Conservation (phyloP, 2,888 invertebrate species). For the Dermolepida albohirtum region DNA sequence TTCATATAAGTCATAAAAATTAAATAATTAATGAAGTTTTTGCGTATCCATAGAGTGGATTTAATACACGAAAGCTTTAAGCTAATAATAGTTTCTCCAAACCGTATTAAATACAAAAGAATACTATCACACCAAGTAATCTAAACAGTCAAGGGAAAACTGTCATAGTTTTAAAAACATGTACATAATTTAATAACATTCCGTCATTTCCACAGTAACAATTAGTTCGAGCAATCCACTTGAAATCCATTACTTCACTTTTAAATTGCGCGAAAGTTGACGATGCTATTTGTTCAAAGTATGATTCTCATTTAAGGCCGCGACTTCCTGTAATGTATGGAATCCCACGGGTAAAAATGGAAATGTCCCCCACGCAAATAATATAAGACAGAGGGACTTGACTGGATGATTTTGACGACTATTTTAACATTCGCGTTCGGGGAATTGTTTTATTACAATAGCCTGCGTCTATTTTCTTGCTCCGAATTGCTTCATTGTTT, state of each 20-base stretch:
- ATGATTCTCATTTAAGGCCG: neutral
- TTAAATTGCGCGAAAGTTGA: slow-evolving; percentile 12
- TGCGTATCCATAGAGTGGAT: too few species aligned
- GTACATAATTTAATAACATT: slow-evolving; percentile 1
- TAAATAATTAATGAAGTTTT: too few species aligned
- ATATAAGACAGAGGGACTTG: too few species aligned
- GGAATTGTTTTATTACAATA: slow-evolving; percentile 52
- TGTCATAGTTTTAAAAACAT: neutral
- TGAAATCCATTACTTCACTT: slow-evolving; percentile 7
- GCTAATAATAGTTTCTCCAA: too few species aligned
- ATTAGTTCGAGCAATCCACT: slow-evolving; percentile 23
- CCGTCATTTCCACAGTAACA: neutral
- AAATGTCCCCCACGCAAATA: too few species aligned
- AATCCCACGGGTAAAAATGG: slow-evolving; percentile 20
- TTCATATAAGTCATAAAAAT: too few species aligned
- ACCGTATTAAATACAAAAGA: too few species aligned
- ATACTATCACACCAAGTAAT: too few species aligned
- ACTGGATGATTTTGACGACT: slow-evolving; percentile 13
- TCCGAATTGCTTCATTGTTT: slow-evolving; percentile 33
- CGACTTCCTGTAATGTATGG: slow-evolving; percentile 5
- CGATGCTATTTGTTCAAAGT: neutral
- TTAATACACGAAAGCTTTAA: too few species aligned
- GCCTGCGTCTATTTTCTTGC: neutral
- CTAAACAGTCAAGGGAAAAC: slow-evolving; percentile 7
- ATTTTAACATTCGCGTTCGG: slow-evolving; percentile 46